Base-by-base conservation (phyloP, 2,113 vertebrate species). In the Chaetorhynchus papuensis region DNA sequence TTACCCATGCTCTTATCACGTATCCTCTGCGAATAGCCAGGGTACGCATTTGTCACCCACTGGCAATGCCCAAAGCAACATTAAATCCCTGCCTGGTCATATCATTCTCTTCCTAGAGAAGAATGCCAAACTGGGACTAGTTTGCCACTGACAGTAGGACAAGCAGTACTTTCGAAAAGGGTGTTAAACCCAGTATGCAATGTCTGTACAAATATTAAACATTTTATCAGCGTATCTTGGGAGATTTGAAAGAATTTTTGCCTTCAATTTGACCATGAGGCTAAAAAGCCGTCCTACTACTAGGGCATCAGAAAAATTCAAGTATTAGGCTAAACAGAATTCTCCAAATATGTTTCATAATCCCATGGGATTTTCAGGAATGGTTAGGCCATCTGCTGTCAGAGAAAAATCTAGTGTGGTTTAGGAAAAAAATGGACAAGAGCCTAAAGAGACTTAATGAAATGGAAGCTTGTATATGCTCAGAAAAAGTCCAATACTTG, bases 391-490 rank as follows among this genome's bases (percentile, higher is more conserved):
- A 96, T 96, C 93, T 96, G 94, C 90, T 96, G 88, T 81, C 85
- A 97, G 76, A 95, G 61, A 76, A 94, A 86, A 90, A 96, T 68
- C 92, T 85, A 96, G 80, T 35, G 49, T 79, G 64, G 50, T 79
- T 94, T 93, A 93, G 65, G 47, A 12, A 86, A 96, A 94, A 96
- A 91, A 97, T 77, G 83, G 93, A 91, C 93, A 87, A 33, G 74
- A 91, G 91, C 88, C 96, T 94, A 87, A 72, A 96, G 87, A 96
- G 52, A 94, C 57, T 90, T 96, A 96, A 96, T 94, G 89, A 97
- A 97, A 97, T 91, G 91, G 94, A 97, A 96, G 91, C 78, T 47
- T 84, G 74, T 91, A 81, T 39, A 68, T 6, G 49, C 80, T 72
- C 59, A 78, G 66, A 19, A 77, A 44, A 74, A 54, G 26, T 83